Evolutionary conservation across 2,797 vertebrate genomes (phyloP), one percentile per base, ranked within the genome.

Genomic region (Esox masquinongy): DNA sequence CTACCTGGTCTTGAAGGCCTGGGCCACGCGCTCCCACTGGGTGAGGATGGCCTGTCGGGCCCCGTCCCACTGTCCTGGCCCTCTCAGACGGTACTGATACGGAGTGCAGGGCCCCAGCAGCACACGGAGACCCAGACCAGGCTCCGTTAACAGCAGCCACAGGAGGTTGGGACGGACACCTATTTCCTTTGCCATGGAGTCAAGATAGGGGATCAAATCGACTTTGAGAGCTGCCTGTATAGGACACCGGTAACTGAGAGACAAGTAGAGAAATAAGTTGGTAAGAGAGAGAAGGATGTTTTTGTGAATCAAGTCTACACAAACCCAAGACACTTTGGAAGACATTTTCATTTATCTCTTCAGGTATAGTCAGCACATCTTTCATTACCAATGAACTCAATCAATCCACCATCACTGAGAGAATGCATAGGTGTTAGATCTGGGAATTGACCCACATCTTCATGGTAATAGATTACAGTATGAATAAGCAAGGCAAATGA

Each of bases 21-120:
- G 92, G 74, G 92, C 0, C 4, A 92, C 85, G 0, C 93, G 80
- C 11, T 95, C 91, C 96, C 95, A 96, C 74, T 96, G 96, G 24
- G 89, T 93, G 70, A 96, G 81, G 83, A 97, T 96, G 79, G 95
- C 93, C 19, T 92, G 88, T 66, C 91, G 91, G 66, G 96, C 96
- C 72, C 94, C 95, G 0, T 87, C 74, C 96, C 96, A 98, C 74
- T 53, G 68, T 31, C 95, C 93, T 0, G 95, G 94, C 2, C 96
- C 96, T 0, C 12, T 82, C 75, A 97, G 84, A 1, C 91, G 89
- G 83, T 93, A 97, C 84, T 97, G 96, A 85, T 96, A 97, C 0
- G 96, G 73, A 0, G 95, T 92, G 61, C 83, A 95, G 1, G 96
- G 96, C 2, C 95, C 95, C 0, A 95, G 88, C 70, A 95, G 89